Evolutionary conservation across 2,113 vertebrate species (phyloP).

Genomic region (Anhinga rufa): DNA sequence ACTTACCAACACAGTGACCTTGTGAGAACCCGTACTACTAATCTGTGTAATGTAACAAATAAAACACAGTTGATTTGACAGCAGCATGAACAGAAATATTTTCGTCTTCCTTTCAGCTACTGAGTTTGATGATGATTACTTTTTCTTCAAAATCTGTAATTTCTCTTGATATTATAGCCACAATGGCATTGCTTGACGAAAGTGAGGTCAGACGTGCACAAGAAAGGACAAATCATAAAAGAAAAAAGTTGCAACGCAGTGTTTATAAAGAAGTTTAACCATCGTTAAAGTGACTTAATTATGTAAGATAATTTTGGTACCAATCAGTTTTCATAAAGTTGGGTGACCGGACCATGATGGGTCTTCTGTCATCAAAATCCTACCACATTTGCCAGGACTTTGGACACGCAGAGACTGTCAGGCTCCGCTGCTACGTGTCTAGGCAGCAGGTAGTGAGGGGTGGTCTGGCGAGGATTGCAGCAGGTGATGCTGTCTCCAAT

Average conservation of each 20-base stretch:
- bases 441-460: not conserved
- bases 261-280: not conserved
- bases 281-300: not conserved
- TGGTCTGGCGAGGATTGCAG: rapidly evolving
- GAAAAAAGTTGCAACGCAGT: not conserved
- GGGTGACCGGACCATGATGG: rapidly evolving
- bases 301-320: not conserved
- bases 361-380: not conserved
- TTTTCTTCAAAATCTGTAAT: not conserved
- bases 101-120: not conserved
- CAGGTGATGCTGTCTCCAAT: not conserved
- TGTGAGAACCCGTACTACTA: not conserved
- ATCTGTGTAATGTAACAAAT: not conserved
- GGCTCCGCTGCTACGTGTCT: rapidly evolving
- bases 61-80: not conserved
- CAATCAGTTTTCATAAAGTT: not conserved
- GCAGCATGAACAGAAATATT: not conserved
- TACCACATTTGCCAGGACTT: not conserved
- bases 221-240: not conserved
- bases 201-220: not conserved
- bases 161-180: not conserved
- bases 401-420: not conserved
- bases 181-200: not conserved
- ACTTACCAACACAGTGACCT: not conserved
- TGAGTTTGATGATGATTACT: not conserved